A percentile compares a stretch with the other conserved stretches of the same genome.
These are phyloP conservation scores for Zoanthus solanderi DNA, from an alignment of 92 coral and sea anemone genomes.

Conservation along the genomic window DNA sequence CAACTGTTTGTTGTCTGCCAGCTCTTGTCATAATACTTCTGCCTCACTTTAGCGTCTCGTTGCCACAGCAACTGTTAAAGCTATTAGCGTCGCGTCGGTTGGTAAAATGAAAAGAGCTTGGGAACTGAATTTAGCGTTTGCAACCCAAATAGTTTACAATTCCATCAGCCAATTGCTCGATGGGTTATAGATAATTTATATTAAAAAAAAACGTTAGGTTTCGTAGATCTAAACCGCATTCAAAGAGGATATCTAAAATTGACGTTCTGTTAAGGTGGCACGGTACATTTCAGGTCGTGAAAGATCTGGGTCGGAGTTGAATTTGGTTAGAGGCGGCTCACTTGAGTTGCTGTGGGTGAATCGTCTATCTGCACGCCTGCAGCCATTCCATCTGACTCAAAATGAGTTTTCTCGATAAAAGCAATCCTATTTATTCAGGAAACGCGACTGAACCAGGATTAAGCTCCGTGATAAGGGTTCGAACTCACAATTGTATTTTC, in stretches of 20 bases:
- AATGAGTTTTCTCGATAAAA: slow-evolving; percentile 90
- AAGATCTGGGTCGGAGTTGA: slow-evolving; percentile 53
- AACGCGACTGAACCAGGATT: slow-evolving; percentile 84
- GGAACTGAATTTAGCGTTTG: slow-evolving; percentile 33
- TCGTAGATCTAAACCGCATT: slow-evolving; percentile 13
- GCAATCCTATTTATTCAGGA: slow-evolving; percentile 73
- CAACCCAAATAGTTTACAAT: slow-evolving; percentile 59
- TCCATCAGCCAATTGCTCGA: slow-evolving; percentile 43
- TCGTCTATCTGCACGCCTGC: not conserved
- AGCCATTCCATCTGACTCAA: slow-evolving; percentile 35
- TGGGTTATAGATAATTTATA: slow-evolving; percentile 8
- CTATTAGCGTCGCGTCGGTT: slow-evolving; percentile 97
- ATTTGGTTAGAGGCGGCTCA: not conserved
- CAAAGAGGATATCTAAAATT: not conserved
- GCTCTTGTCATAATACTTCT: slow-evolving; percentile 35
- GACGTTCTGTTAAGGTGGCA: not conserved
- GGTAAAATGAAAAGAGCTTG: slow-evolving; percentile 60
- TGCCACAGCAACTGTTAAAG: slow-evolving; percentile 78
- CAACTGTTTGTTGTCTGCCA: slow-evolving; percentile 52
- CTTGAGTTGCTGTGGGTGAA: not conserved
- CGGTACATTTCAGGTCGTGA: slow-evolving; percentile 12
- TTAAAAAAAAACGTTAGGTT: not conserved
- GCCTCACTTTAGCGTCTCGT: slow-evolving; percentile 76
- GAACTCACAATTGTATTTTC: not conserved
- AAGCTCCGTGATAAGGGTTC: slow-evolving; percentile 96